These are phyloP conservation scores for Takifugu ocellatus DNA, from an alignment of 2,797 vertebrate genomes.

Conservation along the genomic window DNA sequence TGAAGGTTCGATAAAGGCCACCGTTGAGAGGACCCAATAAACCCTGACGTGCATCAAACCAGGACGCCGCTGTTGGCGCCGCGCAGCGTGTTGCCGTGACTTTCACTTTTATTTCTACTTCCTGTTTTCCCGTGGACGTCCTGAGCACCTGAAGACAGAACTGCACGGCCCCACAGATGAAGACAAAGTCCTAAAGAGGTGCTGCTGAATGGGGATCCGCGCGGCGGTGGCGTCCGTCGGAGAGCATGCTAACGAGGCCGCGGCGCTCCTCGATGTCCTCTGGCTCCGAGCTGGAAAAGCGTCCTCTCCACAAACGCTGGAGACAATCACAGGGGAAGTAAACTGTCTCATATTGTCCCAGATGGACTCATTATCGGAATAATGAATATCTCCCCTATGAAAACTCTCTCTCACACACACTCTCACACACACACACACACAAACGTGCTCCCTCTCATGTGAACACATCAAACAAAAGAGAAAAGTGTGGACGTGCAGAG, in stretches of 20 bases:
- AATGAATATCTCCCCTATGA: slow-evolving; percentile 39
- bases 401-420: background rate
- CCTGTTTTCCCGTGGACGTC: slow-evolving; percentile 24
- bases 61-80: too few relatives aligned
- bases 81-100: background rate
- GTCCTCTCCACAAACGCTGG: slow-evolving; percentile 43
- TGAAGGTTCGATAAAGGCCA: too few relatives aligned
- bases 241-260: slow-evolving; percentile 38
- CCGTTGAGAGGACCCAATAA: too few relatives aligned
- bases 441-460: slow-evolving; percentile 31
- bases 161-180: background rate
- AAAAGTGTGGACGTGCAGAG: slow-evolving; percentile 11
- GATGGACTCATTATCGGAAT: slow-evolving; percentile 67
- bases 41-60: too few relatives aligned
- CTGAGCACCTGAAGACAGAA: background rate
- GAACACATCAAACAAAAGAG: slow-evolving; percentile 56
- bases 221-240: background rate
- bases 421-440: slow-evolving; percentile 1
- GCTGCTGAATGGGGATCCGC: slow-evolving; percentile 16
- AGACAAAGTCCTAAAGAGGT: slow-evolving; percentile 24
- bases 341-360: slow-evolving; percentile 63
- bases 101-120: slow-evolving; percentile 33
- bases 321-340: slow-evolving; percentile 50
- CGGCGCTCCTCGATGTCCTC: slow-evolving; percentile 25
- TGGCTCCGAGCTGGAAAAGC: slow-evolving; percentile 31